Base-by-base conservation (phyloP, 2,888 invertebrate genomes). In the Allygus modestus region DNA sequence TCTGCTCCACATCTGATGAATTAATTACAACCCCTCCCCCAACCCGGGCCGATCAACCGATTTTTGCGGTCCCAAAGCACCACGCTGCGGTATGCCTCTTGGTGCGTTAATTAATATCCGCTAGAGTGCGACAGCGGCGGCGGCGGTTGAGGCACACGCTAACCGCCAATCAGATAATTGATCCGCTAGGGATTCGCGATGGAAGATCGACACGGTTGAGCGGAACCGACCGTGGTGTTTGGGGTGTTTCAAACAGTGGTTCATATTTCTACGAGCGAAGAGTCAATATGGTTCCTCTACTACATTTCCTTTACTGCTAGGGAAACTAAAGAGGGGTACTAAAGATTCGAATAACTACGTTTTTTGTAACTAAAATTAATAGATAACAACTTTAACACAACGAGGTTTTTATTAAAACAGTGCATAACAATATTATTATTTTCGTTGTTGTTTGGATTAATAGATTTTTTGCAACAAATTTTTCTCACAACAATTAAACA, bases 1-100 rank as follows among this genome's bases (percentile, higher is more conserved):
- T 77, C 75, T 77, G 75, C 28, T 77, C 46, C 75, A 46, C 75
- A 46, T 77, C 46, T 46, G 75, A 77, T 77, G 75, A 77, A 77
- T 77, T 77, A 77, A 77, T 77, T 77, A 77, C 75, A 51, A 1
- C 26, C 26, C 51, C 75, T n/a, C 75, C 75, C 43, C 20, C 75
- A 1, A 9, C 46, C 7, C 51, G 28, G 43, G 75, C 75, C 75
- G 75, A 77, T 77, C 75, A 77, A 28, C 75, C 75, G 75, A 77
- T 77, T 77, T 77, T 77, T 77, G 75, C 73, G 75, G 75, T 77
- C 75, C 75, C 75, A 26, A 26, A 37, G 23, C 46, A 20, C 73
- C 43, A 5, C 20, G 23, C 12, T 28, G 43, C 73, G n/a, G 20
- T n/a, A n/a, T n/a, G n/a, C 71, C 20, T 41, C 41, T 71, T 61